Base-by-base conservation (phyloP, 2,113 vertebrate species). In the Ardeotis arabs region DNA sequence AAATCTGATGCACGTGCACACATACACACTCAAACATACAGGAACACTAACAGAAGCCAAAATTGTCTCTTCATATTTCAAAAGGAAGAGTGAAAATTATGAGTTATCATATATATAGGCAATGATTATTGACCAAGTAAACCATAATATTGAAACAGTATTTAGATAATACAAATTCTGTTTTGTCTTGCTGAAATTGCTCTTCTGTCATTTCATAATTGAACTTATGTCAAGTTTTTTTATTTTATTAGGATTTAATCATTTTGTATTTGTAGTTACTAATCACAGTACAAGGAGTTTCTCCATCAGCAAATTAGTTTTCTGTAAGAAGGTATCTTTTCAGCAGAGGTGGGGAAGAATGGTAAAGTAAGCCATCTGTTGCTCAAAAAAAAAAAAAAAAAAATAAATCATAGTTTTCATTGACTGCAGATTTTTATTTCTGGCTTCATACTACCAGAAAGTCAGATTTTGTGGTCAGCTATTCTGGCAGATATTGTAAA, bases 401-500 rank as follows among this genome's bases (percentile, higher is more conserved):
- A 47, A 44, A 55, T 39, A 66, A 39, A 5, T 31, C 19, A 41
- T 31, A 8, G 3, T 74, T 86, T 49, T 62, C 55, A 69, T 4
- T 96, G 33, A 69, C 56, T 45, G 63, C 14, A 45, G 20, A 63
- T 55, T 86, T 92, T 84, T 53, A 89, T 62, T 89, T 95, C 56
- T 86, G 27, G 18, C 50, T 90, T 88, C 63, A 53, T 29, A 35
- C 2, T 7, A 58, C 14, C 27, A 84, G 49, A 83, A 78, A 70
- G 13, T 1, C 0, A 0, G 27, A 90, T 58, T 33, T 33, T 33
- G 33, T 0, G 0, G 22, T 70, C 45, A 85, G 49, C 18, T 89
- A 50, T n/a, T 87, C 56, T 39, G 37, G 60, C 24, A 78, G 3
- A n/a, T 39, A 49, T 16, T 33, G 33, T 35, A 67, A 67, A 90